Evolutionary conservation across 2,797 vertebrate genomes (phyloP), one percentile per base, ranked within the genome.

Genomic region (Halcyon badia): DNA sequence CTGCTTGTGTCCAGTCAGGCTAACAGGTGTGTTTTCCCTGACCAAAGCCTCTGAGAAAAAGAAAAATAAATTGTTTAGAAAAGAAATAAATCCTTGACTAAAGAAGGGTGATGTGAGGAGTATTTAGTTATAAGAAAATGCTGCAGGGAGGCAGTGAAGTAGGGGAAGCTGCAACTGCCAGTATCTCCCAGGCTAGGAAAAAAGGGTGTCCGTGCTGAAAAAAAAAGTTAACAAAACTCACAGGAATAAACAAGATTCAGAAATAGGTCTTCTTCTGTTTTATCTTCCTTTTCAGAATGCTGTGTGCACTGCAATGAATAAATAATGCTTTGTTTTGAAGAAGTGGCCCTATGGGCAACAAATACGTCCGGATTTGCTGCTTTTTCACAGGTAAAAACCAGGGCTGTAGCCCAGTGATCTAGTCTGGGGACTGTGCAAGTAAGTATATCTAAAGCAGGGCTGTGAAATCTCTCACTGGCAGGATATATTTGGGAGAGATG

Each of bases 321-420:
- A 91, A 87, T 93, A 92, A 96, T 92, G 73, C 2, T 48, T 26
- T 79, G 37, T 89, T 94, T 91, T 90, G 94, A 96, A 93, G 80
- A 57, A 90, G 49, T 1, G 14, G 73, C 90, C 83, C 95, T 90
- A 39, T 80, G 90, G 83, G 73, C 2, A 0, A 48, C 44, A 89
- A 84, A 62, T 84, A 88, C 5, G 1, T 8, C 73, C 91, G 44
- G 56, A 68, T 83, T 91, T 66, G 16, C 22, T 87, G 60, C 25
- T 89, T 92, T 92, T 94, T 77, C 80, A 89, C 70, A 90, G 78
- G 83, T 92, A 64, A 68, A 84, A 89, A 89, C 11, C 14, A 88
- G 30, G 17, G 12, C 48, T 92, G 60, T 42, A 90, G 57, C 42
- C 64, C 39, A 49, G 17, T 51, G 58, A 68, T 77, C 66, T 56